phyloP scores from a whole-genome alignment of 35 echinoderm and acorn worm species.

The Heliocidaris tuberculata region DNA sequence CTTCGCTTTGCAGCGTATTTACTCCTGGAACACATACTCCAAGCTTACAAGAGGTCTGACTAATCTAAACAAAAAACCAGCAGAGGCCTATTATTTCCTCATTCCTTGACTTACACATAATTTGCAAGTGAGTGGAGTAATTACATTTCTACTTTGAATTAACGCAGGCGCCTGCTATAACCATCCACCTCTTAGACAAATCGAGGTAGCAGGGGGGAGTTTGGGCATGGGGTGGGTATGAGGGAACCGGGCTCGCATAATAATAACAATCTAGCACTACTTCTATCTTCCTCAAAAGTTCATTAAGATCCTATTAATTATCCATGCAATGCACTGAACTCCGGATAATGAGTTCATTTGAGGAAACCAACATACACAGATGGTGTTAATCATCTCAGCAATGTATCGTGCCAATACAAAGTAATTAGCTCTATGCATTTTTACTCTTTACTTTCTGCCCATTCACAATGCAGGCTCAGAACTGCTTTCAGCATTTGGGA shows the following conservation, averaged over 20 bases:
- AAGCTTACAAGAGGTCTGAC: not conserved
- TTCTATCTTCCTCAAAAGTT: conserved; percentile 11
- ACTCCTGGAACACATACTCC: not conserved
- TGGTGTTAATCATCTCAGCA: not conserved
- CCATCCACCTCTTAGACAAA: not conserved
- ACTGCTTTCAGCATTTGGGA: not conserved
- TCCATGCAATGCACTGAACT: conserved; percentile 17
- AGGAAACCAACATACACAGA: not conserved
- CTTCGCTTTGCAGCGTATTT: not conserved
- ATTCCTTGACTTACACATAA: conserved; percentile 4
- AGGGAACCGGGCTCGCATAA: not conserved
- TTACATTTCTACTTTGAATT: conserved; percentile 19
- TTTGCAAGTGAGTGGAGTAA: not conserved
- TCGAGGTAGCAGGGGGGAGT: not conserved
- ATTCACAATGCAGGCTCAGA: not conserved
- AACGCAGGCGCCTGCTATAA: not conserved
- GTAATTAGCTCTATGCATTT: not conserved
- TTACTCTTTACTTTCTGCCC: not conserved
- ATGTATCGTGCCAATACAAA: not conserved
- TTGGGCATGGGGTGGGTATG: not conserved
- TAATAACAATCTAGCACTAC: conserved; percentile 8
- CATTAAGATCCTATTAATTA: conserved; percentile 40
- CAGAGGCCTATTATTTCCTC: not conserved
- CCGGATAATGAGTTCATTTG: not conserved
- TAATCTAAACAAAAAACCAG: not conserved